Evolutionary conservation across 2,888 invertebrate species (phyloP).

Genomic region (Nezara viridula): DNA sequence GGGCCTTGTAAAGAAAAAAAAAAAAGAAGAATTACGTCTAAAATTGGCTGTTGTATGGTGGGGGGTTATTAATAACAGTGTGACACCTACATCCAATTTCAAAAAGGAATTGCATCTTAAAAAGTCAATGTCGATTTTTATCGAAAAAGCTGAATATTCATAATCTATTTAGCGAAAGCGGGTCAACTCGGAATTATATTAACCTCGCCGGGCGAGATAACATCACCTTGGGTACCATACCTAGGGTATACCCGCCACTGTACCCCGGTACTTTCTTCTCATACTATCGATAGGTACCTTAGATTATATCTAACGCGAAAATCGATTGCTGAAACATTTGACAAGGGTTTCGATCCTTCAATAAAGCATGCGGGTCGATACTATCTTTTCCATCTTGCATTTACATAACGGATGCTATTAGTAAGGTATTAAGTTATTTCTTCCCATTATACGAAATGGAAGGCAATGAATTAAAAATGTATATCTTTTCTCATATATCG

Average conservation of each 20-base stretch:
- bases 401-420: slow-evolving; percentile 37
- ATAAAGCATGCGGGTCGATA: background rate
- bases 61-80: slow-evolving; percentile 37
- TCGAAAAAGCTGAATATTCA: slow-evolving; percentile 55
- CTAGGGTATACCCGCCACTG: background rate
- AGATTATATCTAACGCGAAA: background rate
- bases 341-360: background rate
- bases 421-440: slow-evolving; percentile 12
- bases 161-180: slow-evolving; percentile 55
- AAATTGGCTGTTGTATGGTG: background rate
- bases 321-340: background rate
- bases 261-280: background rate
- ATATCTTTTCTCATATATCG: background rate
- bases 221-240: background rate
- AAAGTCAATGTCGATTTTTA: slow-evolving; percentile 56
- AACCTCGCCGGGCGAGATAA: background rate
- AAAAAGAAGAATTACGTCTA: background rate
- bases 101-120: slow-evolving; percentile 53
- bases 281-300: background rate
- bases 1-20: background rate
- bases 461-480: slow-evolving; percentile 13
- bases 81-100: slow-evolving; percentile 54
- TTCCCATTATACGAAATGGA: background rate
- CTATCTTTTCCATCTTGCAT: background rate
- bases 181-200: slow-evolving; percentile 53